Percentiles rank a stretch among this genome's conserved stretches.
phyloP scores from a whole-genome alignment of 2,888 invertebrate species.

The Archaeoteleia sp. region DNA sequence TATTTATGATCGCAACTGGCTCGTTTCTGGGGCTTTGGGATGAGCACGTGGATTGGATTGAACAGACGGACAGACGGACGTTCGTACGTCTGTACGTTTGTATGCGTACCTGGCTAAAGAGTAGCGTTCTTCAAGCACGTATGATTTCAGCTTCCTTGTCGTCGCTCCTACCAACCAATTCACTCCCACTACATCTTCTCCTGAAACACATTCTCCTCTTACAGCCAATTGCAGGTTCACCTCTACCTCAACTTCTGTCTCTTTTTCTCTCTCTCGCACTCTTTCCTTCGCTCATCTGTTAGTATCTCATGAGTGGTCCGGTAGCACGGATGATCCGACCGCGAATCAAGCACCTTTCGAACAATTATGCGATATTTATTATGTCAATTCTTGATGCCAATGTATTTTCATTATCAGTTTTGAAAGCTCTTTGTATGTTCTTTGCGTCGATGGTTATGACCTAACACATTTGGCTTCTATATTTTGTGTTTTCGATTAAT shows the following conservation, averaged over 20 bases:
- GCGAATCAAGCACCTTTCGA: background rate
- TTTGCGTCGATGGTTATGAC: too few species aligned
- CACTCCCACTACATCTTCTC: constrained; percentile 1
- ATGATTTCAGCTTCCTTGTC: constrained; percentile 3
- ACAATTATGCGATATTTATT: too few species aligned
- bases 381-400: too few species aligned
- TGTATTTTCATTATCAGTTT: too few species aligned
- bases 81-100: too few species aligned
- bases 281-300: constrained; percentile 2
- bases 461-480: too few species aligned
- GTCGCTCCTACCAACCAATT: constrained; percentile 4
- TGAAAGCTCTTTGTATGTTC: too few species aligned
- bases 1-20: background rate
- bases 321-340: constrained; percentile 1
- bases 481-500: too few species aligned
- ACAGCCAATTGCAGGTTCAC: constrained; percentile 5
- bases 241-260: background rate
- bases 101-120: background rate
- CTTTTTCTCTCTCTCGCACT: background rate
- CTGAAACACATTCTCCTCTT: constrained; percentile 2
- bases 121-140: background rate
- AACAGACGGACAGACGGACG: too few species aligned
- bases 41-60: background rate
- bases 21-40: background rate
- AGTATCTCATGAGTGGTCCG: constrained; percentile 8